phyloP scores from a whole-genome alignment of 2,797 vertebrate genomes.

The Sciaenops ocellatus region DNA sequence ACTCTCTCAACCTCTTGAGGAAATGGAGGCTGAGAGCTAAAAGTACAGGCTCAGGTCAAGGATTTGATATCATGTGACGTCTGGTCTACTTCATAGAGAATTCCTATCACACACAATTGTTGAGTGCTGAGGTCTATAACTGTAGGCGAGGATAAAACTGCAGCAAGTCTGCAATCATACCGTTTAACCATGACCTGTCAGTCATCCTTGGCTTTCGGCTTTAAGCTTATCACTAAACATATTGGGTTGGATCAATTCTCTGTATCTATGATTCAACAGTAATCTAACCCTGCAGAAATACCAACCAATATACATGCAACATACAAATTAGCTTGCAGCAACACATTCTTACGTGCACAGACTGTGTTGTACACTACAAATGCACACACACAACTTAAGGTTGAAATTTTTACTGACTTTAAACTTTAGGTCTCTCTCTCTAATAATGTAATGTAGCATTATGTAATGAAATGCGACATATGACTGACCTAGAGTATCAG shows the following conservation, averaged over 20 bases:
- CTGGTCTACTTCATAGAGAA: constrained; percentile 64
- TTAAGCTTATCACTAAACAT: constrained; percentile 61
- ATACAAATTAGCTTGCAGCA: constrained; percentile 48
- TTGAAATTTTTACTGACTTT: not conserved
- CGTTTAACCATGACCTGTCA: constrained; percentile 71
- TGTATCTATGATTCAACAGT: constrained; percentile 56
- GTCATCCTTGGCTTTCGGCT: constrained; percentile 63
- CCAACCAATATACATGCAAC: constrained; percentile 43
- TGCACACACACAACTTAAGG: not conserved
- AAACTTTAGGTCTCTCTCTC: not conserved
- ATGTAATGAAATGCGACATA: too few relatives aligned
- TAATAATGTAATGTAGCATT: too few relatives aligned
- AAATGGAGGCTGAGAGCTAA: constrained; percentile 55
- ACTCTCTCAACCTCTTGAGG: constrained; percentile 55
- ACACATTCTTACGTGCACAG: constrained; percentile 18
- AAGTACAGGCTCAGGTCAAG: constrained; percentile 63
- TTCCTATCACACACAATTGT: constrained; percentile 49
- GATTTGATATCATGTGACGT: constrained; percentile 58
- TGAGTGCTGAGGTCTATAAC: constrained; percentile 61
- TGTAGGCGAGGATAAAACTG: constrained; percentile 68
- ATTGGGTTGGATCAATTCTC: constrained; percentile 60
- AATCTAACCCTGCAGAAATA: constrained; percentile 58
- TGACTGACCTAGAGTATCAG: too few relatives aligned
- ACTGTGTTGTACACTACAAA: not conserved
- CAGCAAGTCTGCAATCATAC: constrained; percentile 57